Evolutionary conservation across 2,888 invertebrate species (phyloP).

Genomic region (Brachyptera risi): DNA sequence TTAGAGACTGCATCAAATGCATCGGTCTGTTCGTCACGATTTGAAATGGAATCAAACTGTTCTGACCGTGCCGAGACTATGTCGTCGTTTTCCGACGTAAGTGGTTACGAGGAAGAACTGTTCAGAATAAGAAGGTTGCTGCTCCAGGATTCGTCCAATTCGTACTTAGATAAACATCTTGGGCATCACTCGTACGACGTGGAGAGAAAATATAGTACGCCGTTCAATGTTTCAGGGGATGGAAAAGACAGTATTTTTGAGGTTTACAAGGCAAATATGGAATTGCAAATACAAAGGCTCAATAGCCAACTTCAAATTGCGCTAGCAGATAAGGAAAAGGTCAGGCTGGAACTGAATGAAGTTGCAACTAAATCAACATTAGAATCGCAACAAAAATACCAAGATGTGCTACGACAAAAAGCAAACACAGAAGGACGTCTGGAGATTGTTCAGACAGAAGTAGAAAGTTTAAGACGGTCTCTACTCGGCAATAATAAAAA

Average conservation of each 20-base stretch:
- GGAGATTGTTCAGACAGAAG: constrained; percentile 25
- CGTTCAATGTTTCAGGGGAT: not conserved
- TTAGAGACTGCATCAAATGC: constrained; percentile 31
- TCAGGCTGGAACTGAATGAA: constrained; percentile 17
- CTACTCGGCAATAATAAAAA: not conserved
- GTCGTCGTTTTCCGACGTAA: constrained; percentile 32
- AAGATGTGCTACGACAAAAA: constrained; percentile 28
- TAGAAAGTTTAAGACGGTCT: constrained; percentile 13
- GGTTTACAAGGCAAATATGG: not conserved
- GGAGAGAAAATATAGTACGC: not conserved
- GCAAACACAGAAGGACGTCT: constrained; percentile 28
- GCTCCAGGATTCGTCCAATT: constrained; percentile 23
- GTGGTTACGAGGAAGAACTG: constrained; percentile 34
- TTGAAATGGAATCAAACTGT: constrained; percentile 32
- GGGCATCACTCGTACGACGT: not conserved
- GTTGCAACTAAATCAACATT: constrained; percentile 12
- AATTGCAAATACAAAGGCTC: constrained; percentile 3
- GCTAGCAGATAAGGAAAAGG: constrained; percentile 27
- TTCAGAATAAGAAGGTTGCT: constrained; percentile 30
- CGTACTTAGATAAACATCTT: constrained; percentile 7
- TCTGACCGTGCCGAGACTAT: constrained; percentile 32
- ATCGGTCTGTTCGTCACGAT: constrained; percentile 31
- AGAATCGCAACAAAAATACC: constrained; percentile 29
- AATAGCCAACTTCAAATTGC: constrained; percentile 23
- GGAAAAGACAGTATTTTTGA: not conserved